Base-by-base conservation (phyloP, 2,113 vertebrate species). In the Odobenus rosmarus region DNA sequence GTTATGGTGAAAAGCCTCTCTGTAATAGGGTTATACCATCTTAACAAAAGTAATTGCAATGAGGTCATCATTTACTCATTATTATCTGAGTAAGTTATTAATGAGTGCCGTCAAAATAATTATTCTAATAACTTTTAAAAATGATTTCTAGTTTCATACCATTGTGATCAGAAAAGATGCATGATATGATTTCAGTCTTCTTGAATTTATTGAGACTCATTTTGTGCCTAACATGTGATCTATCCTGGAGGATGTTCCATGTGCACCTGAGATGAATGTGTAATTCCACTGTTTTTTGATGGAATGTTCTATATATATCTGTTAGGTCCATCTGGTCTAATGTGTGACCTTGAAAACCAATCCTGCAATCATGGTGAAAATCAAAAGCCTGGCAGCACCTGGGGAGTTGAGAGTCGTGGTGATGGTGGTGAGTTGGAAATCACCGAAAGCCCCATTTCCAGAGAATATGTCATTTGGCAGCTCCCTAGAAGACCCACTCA, bases 11-110 rank as follows among this genome's bases (percentile, higher is more conserved):
- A 42, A 82, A 84, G 15, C 21, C 28, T 83, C 39, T 81, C 36
- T 71, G 26, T 42, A 64, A 69, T 28, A 16, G 7, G 13, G 21
- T 28, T 69, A 28, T 39, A 88, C 13, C 33, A 76, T 92, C 94
- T 92, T 77, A 69, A 23, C 76, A 9, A 95, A 94, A 87, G 23
- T 76, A 69, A 61, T 91, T 94, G 31, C 21, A 88, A 59, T 21
- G 21, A 88, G 5, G 1, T 77, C 49, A 76, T 83, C 15, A 83
- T 64, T 92, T 77, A 31, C 24, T 87, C 76, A 69, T 93, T 59
- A 91, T 69, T 87, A 26, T 88, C 19, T 88, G 11, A 72, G 21
- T 57, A 90, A 90, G 36, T 57, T 62, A 57, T 31, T 42, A 87
- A 39, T 49, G 23, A 88, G 16, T 77, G 8, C 14, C 88, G 13